Evolutionary conservation across 2,888 invertebrate species (phyloP).

Genomic region (Aphelenchoides bicaudatus): DNA sequence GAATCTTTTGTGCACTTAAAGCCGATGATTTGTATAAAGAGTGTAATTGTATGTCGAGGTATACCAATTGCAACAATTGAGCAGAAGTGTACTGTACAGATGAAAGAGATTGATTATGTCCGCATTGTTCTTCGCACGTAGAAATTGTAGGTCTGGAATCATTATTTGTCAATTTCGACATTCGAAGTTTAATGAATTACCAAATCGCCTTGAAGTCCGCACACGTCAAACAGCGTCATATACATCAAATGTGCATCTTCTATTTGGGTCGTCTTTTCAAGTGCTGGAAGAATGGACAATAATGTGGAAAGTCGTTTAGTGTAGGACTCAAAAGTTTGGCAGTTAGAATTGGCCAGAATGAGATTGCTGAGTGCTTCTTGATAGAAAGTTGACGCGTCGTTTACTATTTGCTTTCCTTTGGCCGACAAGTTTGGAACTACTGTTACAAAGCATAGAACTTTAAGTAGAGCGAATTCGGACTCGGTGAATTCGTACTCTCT

Average conservation of each 20-base stretch:
- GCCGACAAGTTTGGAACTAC: slow-evolving; percentile 21
- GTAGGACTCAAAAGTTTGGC: not conserved
- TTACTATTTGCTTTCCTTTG: slow-evolving; percentile 23
- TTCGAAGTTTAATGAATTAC: no score
- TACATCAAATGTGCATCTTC: slow-evolving; percentile 5
- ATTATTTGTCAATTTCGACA: no score
- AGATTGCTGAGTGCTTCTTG: slow-evolving; percentile 18
- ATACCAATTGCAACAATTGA: no score
- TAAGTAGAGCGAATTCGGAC: slow-evolving; percentile 19
- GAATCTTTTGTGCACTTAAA: no score
- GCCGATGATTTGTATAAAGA: no score
- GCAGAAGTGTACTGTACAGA: no score
- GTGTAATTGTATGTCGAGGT: no score
- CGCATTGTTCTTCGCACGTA: no score
- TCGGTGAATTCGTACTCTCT: slow-evolving; percentile 18
- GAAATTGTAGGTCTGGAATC: no score
- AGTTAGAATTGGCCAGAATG: not conserved
- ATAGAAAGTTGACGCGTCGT: slow-evolving; percentile 20
- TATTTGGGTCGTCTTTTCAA: slow-evolving; percentile 1
- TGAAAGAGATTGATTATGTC: no score
- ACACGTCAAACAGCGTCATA: not conserved
- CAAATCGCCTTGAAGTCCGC: no score
- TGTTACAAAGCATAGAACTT: slow-evolving; percentile 18
- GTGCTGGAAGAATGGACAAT: not conserved
- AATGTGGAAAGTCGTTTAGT: not conserved